Evolutionary conservation across 2,888 invertebrate species (phyloP), one percentile per base, ranked within the genome.

Genomic region (Plagiodera versicolora): DNA sequence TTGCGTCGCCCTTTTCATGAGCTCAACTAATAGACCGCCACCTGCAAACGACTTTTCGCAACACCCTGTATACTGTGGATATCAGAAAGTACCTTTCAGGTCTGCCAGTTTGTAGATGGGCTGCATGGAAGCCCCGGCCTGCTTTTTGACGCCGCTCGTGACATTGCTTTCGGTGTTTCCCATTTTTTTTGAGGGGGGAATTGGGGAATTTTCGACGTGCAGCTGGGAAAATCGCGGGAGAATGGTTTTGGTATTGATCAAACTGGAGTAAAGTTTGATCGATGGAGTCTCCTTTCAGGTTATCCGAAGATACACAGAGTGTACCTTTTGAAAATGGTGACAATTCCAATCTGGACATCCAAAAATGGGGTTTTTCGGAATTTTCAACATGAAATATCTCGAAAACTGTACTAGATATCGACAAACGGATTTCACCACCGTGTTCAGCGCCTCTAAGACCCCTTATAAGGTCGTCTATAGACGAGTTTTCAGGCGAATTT

Each of bases 101-200:
- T 96, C 92, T 5, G 93, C 91, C 49, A 97, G 84, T 76, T 94
- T 92, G 77, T 97, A 97, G 53, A 96, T 85, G 55, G 90, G 86
- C 76, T 92, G 90, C 20, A 89, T 86, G 1, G 92, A 90, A 11
- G 90, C 89, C 18, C 92, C 94, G 1, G 95, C 96, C 79, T 98
- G 97, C 70, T 95, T 95, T 79, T 97, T 98, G 16, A 98, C 95
- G 46, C 95, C 95, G 79, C 93, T 94, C 0, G 94, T 92, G 1
- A 97, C 96, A 80, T 92, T 92, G 73, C 91, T 91, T 74, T 92
- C 91, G 1, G 91, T 91, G 83, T 92, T 92, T 77, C 92, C 92
- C 91, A 89, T 89, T 35, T 67, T 81, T 67, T 32, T 16, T 10
- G 16, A 50, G 18, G n/a, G n/a, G n/a, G n/a, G n/a, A 16, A 48